Evolutionary conservation across 2,797 vertebrate species (phyloP).

Genomic region (Myoxocephalus aenaeus): DNA sequence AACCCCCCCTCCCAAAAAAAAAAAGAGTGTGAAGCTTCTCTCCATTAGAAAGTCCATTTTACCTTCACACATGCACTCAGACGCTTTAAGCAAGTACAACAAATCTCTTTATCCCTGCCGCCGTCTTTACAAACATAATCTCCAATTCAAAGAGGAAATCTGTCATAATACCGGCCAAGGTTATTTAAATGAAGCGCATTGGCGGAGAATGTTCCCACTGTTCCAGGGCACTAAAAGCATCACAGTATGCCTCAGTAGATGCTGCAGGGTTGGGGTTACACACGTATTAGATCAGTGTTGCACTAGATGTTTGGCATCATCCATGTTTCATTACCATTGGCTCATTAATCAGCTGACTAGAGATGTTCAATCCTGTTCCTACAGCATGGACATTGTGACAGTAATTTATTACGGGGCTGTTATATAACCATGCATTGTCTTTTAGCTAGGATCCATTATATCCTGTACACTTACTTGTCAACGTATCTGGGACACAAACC

Average conservation of each 20-base stretch:
- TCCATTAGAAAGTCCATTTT: constrained; percentile 32
- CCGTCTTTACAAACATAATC: constrained; percentile 63
- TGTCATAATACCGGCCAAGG: constrained; percentile 54
- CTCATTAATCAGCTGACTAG: neutral
- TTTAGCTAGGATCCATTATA: neutral
- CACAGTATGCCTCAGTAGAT: constrained; percentile 9
- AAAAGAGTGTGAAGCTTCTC: neutral
- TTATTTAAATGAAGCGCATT: constrained; percentile 46
- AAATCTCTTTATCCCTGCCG: constrained; percentile 62
- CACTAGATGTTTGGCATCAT: no score
- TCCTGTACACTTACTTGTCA: neutral
- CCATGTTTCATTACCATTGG: no score
- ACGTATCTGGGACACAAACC: neutral
- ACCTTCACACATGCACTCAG: constrained; percentile 48
- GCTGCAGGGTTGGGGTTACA: constrained; percentile 9
- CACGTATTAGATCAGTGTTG: no score
- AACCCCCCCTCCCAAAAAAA: no score
- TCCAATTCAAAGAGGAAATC: constrained; percentile 52
- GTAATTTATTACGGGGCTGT: neutral
- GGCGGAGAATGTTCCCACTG: constrained; percentile 27
- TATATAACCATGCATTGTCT: neutral
- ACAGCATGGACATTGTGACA: neutral
- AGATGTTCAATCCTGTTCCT: neutral
- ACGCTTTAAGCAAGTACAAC: constrained; percentile 41
- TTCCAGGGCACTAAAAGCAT: constrained; percentile 16